These are phyloP conservation scores for Leptinotarsa texana DNA, from an alignment of 1,140 invertebrate species.

Conservation along the genomic window DNA sequence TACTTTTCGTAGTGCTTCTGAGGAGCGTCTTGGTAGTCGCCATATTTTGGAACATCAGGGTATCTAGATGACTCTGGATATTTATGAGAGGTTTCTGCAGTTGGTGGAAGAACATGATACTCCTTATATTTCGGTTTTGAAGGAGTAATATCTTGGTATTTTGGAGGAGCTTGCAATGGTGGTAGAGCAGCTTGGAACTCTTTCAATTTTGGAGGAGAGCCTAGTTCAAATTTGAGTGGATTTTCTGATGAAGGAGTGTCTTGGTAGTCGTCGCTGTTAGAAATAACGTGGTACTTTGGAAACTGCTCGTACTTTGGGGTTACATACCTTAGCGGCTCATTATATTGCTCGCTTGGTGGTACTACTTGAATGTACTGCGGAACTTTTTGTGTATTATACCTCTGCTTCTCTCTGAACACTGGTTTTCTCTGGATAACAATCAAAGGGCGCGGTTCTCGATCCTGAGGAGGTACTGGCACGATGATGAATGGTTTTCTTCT, in stretches of 20 bases:
- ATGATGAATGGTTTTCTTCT: conserved; percentile 13
- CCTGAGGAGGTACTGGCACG: neutral
- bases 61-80: conserved; percentile 8
- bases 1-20: neutral
- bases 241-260: neutral
- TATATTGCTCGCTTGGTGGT: neutral
- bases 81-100: neutral
- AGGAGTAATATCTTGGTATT: neutral
- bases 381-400: neutral
- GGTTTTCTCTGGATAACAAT: conserved; percentile 12
- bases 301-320: neutral
- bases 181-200: conserved; percentile 46
- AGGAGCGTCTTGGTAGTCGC: neutral
- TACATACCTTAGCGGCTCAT: neutral
- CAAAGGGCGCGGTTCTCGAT: neutral
- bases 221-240: neutral
- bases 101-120: neutral
- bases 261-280: neutral
- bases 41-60: neutral
- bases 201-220: conserved; percentile 48
- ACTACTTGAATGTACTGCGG: neutral
- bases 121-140: neutral
- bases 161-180: neutral
- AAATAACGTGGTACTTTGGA: neutral
- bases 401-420: neutral